phyloP scores from a whole-genome alignment of 2,797 vertebrate genomes.

The Siniperca scherzeri region DNA sequence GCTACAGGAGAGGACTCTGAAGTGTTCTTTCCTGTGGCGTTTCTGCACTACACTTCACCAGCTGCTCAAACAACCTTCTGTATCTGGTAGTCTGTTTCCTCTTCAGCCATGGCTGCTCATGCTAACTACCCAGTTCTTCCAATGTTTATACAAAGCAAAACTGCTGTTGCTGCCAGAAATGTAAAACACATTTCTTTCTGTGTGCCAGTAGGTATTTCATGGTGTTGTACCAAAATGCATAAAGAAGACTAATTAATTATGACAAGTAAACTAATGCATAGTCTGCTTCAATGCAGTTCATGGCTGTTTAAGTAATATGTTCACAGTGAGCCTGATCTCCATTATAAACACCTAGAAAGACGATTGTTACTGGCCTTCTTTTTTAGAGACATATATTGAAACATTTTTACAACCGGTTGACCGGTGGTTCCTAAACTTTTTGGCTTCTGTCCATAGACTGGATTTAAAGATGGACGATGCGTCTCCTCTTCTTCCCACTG shows the following conservation, averaged over 20 bases:
- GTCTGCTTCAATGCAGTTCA: neutral
- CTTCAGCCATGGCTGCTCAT: neutral
- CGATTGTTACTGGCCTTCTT: neutral
- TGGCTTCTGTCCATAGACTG: neutral
- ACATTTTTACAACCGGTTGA: neutral
- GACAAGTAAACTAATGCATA: neutral
- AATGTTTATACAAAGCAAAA: neutral
- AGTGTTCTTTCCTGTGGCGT: neutral
- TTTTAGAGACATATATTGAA: neutral
- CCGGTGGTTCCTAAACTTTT: neutral
- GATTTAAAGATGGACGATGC: no score
- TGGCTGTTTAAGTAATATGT: neutral
- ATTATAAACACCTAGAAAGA: neutral
- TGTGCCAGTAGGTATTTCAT: neutral
- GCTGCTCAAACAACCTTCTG: conserved; percentile 4
- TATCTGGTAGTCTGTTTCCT: neutral
- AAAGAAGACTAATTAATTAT: neutral
- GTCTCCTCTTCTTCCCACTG: no score
- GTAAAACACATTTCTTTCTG: no score
- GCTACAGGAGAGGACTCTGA: neutral
- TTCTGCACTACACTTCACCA: neutral
- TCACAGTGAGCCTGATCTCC: neutral
- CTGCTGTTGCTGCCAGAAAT: no score
- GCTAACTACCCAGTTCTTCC: neutral
- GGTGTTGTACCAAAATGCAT: neutral